Conservation (phyloP, 2,888 invertebrate species). For the Synergus umbraculus region DNA sequence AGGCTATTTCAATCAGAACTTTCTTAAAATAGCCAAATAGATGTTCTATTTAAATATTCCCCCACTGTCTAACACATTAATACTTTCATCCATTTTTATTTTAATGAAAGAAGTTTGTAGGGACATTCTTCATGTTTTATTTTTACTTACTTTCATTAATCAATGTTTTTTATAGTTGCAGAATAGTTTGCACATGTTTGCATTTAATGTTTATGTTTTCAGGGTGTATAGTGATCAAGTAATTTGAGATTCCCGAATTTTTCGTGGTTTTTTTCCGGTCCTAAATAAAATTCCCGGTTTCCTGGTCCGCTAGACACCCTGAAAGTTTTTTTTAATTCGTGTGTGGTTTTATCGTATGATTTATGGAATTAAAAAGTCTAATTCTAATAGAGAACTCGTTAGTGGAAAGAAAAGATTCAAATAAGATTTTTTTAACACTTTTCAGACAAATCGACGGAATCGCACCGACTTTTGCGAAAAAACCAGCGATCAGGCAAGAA, state of each 20-base stretch:
- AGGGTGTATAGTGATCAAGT: neutral
- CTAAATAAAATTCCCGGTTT: no score
- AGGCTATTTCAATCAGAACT: constrained; percentile 36
- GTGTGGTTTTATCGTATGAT: neutral
- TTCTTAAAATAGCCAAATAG: constrained; percentile 31
- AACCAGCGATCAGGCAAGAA: constrained; percentile 97
- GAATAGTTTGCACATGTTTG: neutral
- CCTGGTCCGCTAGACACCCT: no score
- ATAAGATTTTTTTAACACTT: constrained; percentile 52
- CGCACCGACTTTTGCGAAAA: constrained; percentile 98
- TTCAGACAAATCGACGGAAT: constrained; percentile 97
- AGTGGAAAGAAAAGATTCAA: neutral
- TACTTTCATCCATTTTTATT: neutral
- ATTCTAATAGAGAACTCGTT: neutral
- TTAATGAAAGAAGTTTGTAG: neutral
- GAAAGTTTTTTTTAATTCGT: neutral
- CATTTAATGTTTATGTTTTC: neutral
- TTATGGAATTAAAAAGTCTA: neutral
- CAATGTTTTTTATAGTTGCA: neutral
- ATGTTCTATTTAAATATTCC: constrained; percentile 24
- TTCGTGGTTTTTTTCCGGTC: no score
- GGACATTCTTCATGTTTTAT: neutral
- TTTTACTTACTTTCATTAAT: neutral
- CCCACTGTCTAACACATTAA: constrained; percentile 25
- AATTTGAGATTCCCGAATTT: no score